phyloP scores from a whole-genome alignment of 2,797 vertebrate genomes.

The Sus cebifrons region DNA sequence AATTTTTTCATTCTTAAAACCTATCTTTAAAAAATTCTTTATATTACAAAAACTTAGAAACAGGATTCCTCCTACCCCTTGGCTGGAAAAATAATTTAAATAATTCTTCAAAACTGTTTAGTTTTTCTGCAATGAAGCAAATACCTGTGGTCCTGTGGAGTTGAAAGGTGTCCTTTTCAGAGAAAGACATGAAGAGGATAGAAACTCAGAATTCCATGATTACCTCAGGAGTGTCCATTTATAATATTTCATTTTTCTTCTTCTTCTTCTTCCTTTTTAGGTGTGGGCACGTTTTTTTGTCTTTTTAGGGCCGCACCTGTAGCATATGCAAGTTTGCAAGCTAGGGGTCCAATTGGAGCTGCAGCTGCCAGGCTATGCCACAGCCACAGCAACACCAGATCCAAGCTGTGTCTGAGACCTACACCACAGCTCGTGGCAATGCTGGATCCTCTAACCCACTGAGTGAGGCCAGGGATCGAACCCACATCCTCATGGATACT shows the following conservation, averaged over 20 bases:
- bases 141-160: background rate
- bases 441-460: too few species aligned
- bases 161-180: background rate
- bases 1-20: constrained; percentile 47
- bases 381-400: too few species aligned
- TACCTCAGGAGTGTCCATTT: background rate
- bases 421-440: too few species aligned
- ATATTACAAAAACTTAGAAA: background rate
- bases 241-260: background rate
- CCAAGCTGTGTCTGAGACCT: too few species aligned
- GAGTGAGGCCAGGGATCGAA: too few species aligned
- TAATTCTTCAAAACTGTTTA: background rate
- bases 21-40: background rate
- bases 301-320: too few species aligned
- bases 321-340: too few species aligned
- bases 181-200: background rate
- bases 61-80: background rate
- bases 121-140: background rate
- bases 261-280: too few species aligned
- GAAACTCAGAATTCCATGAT: background rate
- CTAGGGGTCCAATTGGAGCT: too few species aligned
- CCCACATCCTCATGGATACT: too few species aligned
- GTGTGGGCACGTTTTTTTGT: too few species aligned
- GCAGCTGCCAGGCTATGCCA: too few species aligned
- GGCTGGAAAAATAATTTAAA: constrained; percentile 42